phyloP scores from a whole-genome alignment of 2,797 vertebrate genomes.

The Lepus townsendii region DNA sequence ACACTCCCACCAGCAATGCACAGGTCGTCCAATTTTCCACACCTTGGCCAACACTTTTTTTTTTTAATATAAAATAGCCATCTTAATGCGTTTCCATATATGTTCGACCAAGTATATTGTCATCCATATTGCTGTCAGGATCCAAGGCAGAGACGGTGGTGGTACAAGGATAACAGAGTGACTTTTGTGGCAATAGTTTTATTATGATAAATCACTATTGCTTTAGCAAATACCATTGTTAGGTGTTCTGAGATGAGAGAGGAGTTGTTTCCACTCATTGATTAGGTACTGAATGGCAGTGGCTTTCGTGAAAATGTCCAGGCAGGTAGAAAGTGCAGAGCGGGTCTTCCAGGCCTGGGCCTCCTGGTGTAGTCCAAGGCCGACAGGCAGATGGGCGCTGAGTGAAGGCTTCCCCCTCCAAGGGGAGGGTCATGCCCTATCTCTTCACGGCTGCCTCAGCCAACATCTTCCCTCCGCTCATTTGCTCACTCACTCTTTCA shows the following conservation, averaged over 20 bases:
- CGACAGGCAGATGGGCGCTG: background rate
- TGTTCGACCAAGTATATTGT: slow-evolving; percentile 26
- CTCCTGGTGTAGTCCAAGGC: background rate
- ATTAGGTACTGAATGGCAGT: slow-evolving; percentile 32
- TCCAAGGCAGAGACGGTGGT: background rate
- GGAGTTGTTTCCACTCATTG: slow-evolving; percentile 50
- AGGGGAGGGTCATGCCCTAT: background rate
- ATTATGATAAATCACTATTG: slow-evolving; percentile 43
- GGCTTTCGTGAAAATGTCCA: background rate
- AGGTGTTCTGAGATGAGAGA: slow-evolving; percentile 43
- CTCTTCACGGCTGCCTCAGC: background rate
- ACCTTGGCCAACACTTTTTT: background rate
- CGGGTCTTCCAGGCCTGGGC: background rate
- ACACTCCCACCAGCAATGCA: background rate
- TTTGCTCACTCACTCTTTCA: slow-evolving; percentile 27
- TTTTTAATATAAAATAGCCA: background rate
- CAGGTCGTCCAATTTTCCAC: background rate
- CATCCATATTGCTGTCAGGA: slow-evolving; percentile 14
- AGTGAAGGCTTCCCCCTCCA: background rate
- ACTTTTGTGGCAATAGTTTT: slow-evolving; percentile 18
- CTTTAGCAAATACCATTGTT: slow-evolving; percentile 43
- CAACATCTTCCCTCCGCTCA: background rate
- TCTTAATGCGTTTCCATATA: background rate
- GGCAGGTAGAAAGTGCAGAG: background rate
- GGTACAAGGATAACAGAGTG: background rate